These are phyloP conservation scores for Silvanus unidentatus DNA, from an alignment of 2,888 invertebrate species.

Conservation along the genomic window DNA sequence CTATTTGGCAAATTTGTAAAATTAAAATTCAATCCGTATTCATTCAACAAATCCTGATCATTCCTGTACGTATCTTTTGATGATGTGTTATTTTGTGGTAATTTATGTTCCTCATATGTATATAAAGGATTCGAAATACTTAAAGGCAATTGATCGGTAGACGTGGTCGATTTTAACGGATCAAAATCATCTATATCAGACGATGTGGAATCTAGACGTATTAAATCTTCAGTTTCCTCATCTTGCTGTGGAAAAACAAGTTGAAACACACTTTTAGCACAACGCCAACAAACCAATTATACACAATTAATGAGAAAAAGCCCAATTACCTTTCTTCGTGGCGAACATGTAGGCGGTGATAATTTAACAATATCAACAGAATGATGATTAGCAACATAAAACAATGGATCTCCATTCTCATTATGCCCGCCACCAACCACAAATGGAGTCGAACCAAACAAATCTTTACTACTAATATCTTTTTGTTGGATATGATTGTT, in stretches of 20 bases:
- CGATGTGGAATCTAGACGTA: slow-evolving; percentile 60
- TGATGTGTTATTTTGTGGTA: slow-evolving; percentile 43
- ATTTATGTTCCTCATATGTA: slow-evolving; percentile 42
- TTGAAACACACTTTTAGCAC: too few species aligned
- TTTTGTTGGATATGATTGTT: slow-evolving; percentile 23
- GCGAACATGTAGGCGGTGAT: slow-evolving; percentile 43
- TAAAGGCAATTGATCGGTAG: slow-evolving; percentile 42
- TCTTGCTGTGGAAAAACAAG: slow-evolving; percentile 31
- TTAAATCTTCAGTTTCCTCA: slow-evolving; percentile 55
- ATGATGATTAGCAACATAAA: slow-evolving; percentile 45
- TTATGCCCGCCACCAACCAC: slow-evolving; percentile 45
- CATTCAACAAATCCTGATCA: slow-evolving; percentile 64
- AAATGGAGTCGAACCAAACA: slow-evolving; percentile 43
- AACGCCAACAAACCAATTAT: too few species aligned
- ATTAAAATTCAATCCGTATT: slow-evolving; percentile 68
- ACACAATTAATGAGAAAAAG: too few species aligned
- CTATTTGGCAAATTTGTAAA: slow-evolving; percentile 28
- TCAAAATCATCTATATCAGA: slow-evolving; percentile 64
- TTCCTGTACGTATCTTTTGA: slow-evolving; percentile 41
- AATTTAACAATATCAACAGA: slow-evolving; percentile 47
- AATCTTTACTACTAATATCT: slow-evolving; percentile 32
- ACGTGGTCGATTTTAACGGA: slow-evolving; percentile 50
- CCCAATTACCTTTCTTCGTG: slow-evolving; percentile 41
- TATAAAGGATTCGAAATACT: slow-evolving; percentile 51
- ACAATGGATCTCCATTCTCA: slow-evolving; percentile 46